Base-by-base conservation (phyloP, 2,888 invertebrate genomes). In the Xestia sexstrigata region DNA sequence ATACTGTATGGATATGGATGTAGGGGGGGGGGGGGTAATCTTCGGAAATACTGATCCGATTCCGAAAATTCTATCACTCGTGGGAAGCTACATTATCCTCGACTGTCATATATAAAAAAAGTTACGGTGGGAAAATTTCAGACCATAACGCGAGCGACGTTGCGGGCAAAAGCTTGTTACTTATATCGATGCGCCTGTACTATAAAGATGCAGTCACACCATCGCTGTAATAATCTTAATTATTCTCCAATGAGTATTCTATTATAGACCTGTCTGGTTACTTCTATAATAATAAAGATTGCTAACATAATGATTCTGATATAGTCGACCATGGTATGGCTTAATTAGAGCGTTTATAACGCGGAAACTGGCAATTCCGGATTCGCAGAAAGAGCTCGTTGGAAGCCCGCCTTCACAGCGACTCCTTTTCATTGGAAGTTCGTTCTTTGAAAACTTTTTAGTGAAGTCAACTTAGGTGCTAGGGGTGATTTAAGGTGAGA, bases 351-450 rank as follows among this genome's bases (percentile, higher is more conserved):
- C 62, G n/a, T 72, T 67, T 62, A 47, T 78, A 66, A 13, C 17
- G 47, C 49, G 69, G 72, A 70, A 67, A 80, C 71, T 71, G 42
- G 67, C 30, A 58, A 58, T 79, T 79, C 81, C 62, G 67, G 62
- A 80, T 67, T 81, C 62, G 42, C 62, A 70, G 60, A 80, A 68
- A 55, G 71, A 83, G 63, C 55, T 78, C 79, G 67, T 6, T 72
- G 62, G 67, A 63, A 84, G 39, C 55, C 17, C 39, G 52, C 70
- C 30, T 30, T 26, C 35, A 58, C 23, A 52, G 49, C 42, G 35
- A 70, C 15, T 83, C 67, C 67, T 55, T 71, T 66, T 55, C 62
- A 80, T 49, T 49, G 66, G 39, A 68, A 71, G 55, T 55, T 84
- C 35, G 58, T 67, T 62, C 35, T 62, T 79, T 58, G 62, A 62